Evolutionary conservation across 2,888 invertebrate species (phyloP).

Genomic region (Athetis lepigone): DNA sequence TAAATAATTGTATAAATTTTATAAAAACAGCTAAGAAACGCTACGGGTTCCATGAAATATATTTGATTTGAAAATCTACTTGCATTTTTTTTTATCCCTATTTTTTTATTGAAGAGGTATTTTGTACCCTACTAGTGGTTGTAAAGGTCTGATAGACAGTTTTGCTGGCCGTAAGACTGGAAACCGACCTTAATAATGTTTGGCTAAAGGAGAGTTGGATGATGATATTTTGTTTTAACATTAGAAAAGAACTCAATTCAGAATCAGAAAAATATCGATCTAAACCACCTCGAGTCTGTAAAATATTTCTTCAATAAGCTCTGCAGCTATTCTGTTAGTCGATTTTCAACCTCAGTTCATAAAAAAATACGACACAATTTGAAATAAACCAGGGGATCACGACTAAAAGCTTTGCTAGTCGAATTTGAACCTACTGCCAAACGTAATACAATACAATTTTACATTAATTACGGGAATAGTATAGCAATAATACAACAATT

Average conservation of each 20-base stretch:
- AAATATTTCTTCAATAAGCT: background rate
- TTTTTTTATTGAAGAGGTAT: background rate
- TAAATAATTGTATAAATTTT: conserved; percentile 85
- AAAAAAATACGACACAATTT: no score
- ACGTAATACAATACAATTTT: conserved; percentile 13
- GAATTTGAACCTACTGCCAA: conserved; percentile 5
- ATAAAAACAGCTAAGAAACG: conserved; percentile 89
- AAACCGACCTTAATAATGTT: no score
- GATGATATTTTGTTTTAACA: no score
- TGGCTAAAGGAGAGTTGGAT: no score
- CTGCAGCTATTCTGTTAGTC: background rate
- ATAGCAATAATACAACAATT: conserved; percentile 20
- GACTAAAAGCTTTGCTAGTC: no score
- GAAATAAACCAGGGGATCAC: no score
- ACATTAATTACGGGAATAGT: background rate
- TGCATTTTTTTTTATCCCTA: conserved; percentile 67
- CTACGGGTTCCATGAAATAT: conserved; percentile 90
- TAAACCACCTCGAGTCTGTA: background rate
- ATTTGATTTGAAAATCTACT: conserved; percentile 84
- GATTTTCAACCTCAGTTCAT: conserved; percentile 17
- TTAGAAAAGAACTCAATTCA: background rate
- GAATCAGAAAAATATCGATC: background rate
- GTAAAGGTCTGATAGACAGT: no score
- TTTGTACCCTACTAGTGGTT: background rate
- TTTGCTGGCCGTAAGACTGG: no score